Percentiles rank a stretch among this genome's conserved stretches.
These are phyloP conservation scores for Crotophaga sulcirostris DNA, from an alignment of 2,113 vertebrate species.

Conservation along the genomic window DNA sequence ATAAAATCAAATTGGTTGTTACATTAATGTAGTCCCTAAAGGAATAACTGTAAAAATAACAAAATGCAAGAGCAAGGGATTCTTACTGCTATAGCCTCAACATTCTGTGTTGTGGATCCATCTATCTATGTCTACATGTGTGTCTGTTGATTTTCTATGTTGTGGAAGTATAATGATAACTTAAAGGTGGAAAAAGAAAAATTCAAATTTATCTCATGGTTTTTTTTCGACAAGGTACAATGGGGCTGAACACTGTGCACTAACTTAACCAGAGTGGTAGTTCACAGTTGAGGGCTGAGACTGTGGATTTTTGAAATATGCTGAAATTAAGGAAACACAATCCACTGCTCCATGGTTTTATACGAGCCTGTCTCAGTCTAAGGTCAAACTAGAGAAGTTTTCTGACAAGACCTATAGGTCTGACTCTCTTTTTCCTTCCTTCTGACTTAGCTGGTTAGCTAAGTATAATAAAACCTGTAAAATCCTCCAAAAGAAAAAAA, in stretches of 20 bases:
- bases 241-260: fast-evolving
- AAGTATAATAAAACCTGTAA: slow-evolving; percentile 22
- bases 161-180: not conserved
- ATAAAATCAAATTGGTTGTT: not conserved
- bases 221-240: fast-evolving
- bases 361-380: slow-evolving; percentile 61
- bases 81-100: not conserved
- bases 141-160: not conserved
- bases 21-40: not conserved
- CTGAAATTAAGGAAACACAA: slow-evolving; percentile 40
- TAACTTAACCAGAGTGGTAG: not conserved
- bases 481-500: not conserved
- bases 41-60: not conserved
- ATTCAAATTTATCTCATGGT: not conserved
- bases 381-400: slow-evolving; percentile 78
- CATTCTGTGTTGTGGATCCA: not conserved
- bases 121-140: not conserved
- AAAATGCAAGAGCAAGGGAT: not conserved
- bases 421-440: slow-evolving; percentile 20
- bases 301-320: not conserved
- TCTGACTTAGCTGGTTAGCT: slow-evolving; percentile 52
- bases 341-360: slow-evolving; percentile 70
- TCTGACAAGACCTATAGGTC: slow-evolving; percentile 53
- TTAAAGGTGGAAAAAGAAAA: not conserved
- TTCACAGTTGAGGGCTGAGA: not conserved